Conservation (phyloP, 2,113 vertebrate species). For the Anolis sagrei region DNA sequence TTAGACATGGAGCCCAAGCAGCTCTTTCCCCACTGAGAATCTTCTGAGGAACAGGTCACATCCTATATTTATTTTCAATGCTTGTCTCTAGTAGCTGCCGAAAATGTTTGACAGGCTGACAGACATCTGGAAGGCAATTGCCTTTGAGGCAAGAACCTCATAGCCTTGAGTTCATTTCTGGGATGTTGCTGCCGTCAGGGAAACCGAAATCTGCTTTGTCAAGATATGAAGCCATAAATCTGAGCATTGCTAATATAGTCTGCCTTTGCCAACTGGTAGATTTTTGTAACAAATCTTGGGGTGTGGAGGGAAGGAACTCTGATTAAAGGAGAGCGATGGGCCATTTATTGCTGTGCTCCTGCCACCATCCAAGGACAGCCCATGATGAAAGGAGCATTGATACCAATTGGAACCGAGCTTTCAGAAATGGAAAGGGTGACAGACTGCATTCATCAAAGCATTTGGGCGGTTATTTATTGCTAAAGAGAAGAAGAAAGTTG, state of each 20-base stretch:
- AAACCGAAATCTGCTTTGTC: not conserved
- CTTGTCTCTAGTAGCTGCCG: conserved; percentile 22
- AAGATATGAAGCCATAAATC: not conserved
- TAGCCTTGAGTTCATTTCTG: conserved; percentile 12
- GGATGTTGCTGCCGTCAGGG: not conserved
- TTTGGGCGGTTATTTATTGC: not conserved
- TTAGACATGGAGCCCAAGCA: conserved; percentile 14
- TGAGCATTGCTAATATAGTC: accelerated
- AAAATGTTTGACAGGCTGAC: conserved; percentile 31
- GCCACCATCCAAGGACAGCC: conserved; percentile 15
- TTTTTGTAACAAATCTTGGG: conserved; percentile 6
- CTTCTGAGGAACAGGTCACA: not conserved
- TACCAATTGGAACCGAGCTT: not conserved
- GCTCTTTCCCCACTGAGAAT: not conserved
- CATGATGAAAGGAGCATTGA: conserved; percentile 1
- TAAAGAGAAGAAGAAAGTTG: not conserved
- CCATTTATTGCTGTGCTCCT: conserved; percentile 12
- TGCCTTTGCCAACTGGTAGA: conserved; percentile 5
- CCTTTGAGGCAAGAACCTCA: conserved; percentile 9
- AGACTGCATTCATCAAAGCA: not conserved
- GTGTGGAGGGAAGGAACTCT: not conserved
- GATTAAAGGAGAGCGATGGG: not conserved
- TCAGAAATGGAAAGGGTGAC: not conserved
- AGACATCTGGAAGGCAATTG: not conserved
- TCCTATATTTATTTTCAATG: not conserved